phyloP scores from a whole-genome alignment of 2,888 invertebrate genomes.

The Timema cristinae region DNA sequence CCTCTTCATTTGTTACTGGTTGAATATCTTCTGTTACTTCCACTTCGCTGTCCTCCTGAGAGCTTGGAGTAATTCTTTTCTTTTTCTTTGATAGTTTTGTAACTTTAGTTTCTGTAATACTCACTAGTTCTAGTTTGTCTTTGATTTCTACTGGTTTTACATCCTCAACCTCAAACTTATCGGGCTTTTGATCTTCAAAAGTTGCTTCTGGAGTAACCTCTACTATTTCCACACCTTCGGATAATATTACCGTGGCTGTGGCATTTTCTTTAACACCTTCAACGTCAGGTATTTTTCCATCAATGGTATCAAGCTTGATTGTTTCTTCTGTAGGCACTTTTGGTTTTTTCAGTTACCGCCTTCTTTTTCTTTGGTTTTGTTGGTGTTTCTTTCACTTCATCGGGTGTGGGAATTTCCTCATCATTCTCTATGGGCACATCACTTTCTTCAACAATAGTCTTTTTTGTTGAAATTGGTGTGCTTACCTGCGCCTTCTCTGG shows the following conservation, averaged over 20 bases:
- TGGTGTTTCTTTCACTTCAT: constrained; percentile 31
- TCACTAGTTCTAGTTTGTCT: constrained; percentile 50
- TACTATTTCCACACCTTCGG: constrained; percentile 22
- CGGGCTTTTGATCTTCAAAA: constrained; percentile 23
- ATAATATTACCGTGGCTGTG: constrained; percentile 10
- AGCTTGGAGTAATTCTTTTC: constrained; percentile 30
- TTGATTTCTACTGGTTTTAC: constrained; percentile 43
- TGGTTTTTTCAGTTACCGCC: constrained; percentile 34
- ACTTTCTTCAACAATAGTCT: constrained; percentile 23
- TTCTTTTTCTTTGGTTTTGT: constrained; percentile 39
- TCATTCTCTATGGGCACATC: constrained; percentile 7
- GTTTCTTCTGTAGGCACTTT: background rate
- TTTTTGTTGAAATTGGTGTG: constrained; percentile 25
- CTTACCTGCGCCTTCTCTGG: constrained; percentile 30
- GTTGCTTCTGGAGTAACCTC: constrained; percentile 19
- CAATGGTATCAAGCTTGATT: background rate
- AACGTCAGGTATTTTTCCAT: background rate
- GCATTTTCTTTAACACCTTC: constrained; percentile 11
- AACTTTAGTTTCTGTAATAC: constrained; percentile 47
- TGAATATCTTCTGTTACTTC: no score
- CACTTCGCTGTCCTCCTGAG: no score
- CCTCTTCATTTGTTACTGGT: no score
- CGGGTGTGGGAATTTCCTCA: constrained; percentile 17
- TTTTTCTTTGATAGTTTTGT: constrained; percentile 32
- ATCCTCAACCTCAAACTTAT: constrained; percentile 30